Evolutionary conservation across 2,797 vertebrate species (phyloP), one percentile per base, ranked within the genome.

Genomic region (Macrochelys suwanniensis): DNA sequence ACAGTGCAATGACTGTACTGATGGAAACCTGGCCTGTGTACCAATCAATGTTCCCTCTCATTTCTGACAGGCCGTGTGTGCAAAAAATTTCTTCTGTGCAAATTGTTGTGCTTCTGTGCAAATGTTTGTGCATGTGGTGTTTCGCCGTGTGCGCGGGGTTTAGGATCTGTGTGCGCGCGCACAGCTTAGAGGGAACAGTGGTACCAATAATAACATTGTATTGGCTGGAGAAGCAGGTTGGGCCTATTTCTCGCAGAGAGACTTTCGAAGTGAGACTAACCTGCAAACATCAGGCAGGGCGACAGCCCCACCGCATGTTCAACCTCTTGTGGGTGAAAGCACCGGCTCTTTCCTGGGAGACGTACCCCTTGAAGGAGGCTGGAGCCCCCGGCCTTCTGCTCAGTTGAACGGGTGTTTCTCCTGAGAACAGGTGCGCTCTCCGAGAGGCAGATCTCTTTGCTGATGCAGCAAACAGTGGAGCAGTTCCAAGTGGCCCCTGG

Each of bases 401-500:
- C 82, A 0, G 15, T 2, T 1, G 19, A 74, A 71, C 61, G 3
- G 7, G 25, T 0, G 15, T 3, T 42, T 45, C 37, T 74, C 25
- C 13, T 28, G 45, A 81, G 23, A 0, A 0, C n/a, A 0, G 0
- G 8, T 16, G 51, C 47, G 28, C 12, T 49, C 6, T 5, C 54
- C 15, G 50, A 1, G 49, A 77, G 28, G 10, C 0, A 51, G 74
- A 15, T 78, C 2, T 50, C 10, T 19, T 6, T 1, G 10, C 65
- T 23, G 79, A 54, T 4, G 88, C 68, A 17, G 47, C 93, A 92
- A 93, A 90, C 3, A 86, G 59, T 56, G 82, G 93, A 26, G 87
- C 19, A 21, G 33, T 42, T 37, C 37, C 82, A 95, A 78, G 95
- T 88, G 97, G 76, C 96, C 96, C 82, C 97, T 97, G 3, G 87